phyloP scores from a whole-genome alignment of 92 coral and sea anemone genomes.

The Porites cylindrica region DNA sequence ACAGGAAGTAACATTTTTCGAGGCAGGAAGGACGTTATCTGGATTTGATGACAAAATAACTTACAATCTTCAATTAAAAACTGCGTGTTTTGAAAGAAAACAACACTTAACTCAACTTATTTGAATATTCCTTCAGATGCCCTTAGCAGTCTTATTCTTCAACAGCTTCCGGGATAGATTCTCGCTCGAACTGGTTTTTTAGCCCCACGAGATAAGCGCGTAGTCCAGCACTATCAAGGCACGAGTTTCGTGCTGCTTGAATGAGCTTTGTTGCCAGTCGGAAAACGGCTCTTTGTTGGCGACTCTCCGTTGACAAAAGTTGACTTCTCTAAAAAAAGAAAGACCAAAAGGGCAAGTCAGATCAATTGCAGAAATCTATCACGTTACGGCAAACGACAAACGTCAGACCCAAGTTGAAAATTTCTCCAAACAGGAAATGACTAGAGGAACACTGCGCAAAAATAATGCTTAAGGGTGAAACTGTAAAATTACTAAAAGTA shows the following conservation, averaged over 20 bases:
- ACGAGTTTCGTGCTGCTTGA: constrained; percentile 95
- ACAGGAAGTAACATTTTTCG: no score
- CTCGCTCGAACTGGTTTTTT: constrained; percentile 81
- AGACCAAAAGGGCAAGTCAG: background rate
- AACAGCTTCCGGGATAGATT: constrained; percentile 57
- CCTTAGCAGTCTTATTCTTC: constrained; percentile 49
- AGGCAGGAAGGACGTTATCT: no score
- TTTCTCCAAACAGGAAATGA: no score
- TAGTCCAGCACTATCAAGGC: constrained; percentile 90
- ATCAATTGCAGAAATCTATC: background rate
- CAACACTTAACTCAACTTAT: no score
- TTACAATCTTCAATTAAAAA: no score
- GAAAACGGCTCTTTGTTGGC: constrained; percentile 88
- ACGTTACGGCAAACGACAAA: background rate
- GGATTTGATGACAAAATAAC: no score
- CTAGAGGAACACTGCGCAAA: no score
- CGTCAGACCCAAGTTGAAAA: no score
- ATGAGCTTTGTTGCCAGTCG: constrained; percentile 89
- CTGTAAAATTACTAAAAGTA: no score
- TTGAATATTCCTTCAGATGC: background rate
- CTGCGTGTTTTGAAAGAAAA: no score
- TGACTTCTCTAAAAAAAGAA: constrained; percentile 47
- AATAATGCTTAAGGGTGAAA: no score
- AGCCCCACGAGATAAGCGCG: constrained; percentile 84
- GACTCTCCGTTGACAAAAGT: constrained; percentile 79